These are phyloP conservation scores for Cheumatopsyche charites DNA, from an alignment of 1,140 invertebrate species.

Conservation along the genomic window DNA sequence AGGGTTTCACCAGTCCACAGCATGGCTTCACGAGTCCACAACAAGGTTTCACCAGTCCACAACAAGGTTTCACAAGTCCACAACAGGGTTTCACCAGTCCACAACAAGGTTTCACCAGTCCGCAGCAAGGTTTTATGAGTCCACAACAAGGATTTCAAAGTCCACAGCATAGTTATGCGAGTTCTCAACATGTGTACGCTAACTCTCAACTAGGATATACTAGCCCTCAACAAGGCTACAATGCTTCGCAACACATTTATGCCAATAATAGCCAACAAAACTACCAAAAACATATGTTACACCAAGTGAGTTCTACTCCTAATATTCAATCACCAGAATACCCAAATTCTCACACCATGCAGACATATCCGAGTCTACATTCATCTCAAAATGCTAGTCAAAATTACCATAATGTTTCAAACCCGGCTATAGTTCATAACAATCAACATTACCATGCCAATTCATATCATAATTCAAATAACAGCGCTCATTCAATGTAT, in stretches of 20 bases:
- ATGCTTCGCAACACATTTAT: constrained; percentile 46
- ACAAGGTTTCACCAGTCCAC: constrained; percentile 37
- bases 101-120: constrained; percentile 32
- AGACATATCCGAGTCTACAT: constrained; percentile 12
- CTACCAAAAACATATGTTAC: constrained; percentile 27
- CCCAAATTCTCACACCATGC: constrained; percentile 53
- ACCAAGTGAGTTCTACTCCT: constrained; percentile 20
- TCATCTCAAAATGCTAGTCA: constrained; percentile 18
- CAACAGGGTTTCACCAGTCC: constrained; percentile 37
- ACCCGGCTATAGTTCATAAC: constrained; percentile 4
- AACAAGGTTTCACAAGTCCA: constrained; percentile 32
- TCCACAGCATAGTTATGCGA: constrained; percentile 32
- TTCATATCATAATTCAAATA: constrained; percentile 23
- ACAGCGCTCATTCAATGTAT: constrained; percentile 2
- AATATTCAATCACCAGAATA: constrained; percentile 54
- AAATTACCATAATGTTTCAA: constrained; percentile 27
- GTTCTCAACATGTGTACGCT: constrained; percentile 28
- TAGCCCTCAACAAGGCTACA: constrained; percentile 20
- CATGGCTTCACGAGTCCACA: constrained; percentile 40
- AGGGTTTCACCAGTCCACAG: constrained; percentile 38
- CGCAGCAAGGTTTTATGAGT: constrained; percentile 32
- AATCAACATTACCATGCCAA: constrained; percentile 22
- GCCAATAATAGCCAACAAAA: constrained; percentile 43
- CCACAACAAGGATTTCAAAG: constrained; percentile 40
- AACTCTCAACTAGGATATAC: no score